These are phyloP conservation scores for Amaurobius ferox DNA, from an alignment of 2,888 invertebrate genomes.

Conservation along the genomic window DNA sequence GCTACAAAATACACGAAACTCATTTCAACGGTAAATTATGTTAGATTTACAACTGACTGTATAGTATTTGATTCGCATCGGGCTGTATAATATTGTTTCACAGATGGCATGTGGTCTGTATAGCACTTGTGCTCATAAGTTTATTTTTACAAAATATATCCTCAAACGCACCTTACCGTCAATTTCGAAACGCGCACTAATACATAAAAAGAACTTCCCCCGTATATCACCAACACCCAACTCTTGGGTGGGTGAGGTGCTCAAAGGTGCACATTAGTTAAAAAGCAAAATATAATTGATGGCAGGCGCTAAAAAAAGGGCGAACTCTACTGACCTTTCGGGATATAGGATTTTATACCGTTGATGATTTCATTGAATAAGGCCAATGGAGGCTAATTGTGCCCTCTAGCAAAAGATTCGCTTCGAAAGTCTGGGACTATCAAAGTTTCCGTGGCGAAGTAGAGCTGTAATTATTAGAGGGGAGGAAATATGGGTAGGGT, in stretches of 20 bases:
- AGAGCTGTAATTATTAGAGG: conserved; percentile 1
- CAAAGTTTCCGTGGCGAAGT: not conserved
- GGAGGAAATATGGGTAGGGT: not conserved
- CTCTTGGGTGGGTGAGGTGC: not conserved
- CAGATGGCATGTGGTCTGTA: no score
- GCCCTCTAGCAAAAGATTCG: not conserved
- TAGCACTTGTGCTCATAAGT: no score
- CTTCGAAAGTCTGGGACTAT: not conserved
- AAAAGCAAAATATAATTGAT: not conserved
- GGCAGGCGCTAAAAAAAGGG: conserved; percentile 46
- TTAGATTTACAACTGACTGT: no score
- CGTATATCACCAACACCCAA: not conserved
- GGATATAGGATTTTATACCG: not conserved
- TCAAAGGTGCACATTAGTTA: not conserved
- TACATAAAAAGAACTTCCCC: no score
- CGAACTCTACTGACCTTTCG: not conserved
- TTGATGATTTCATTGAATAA: conserved; percentile 63
- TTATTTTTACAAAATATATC: no score
- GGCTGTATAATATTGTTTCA: no score
- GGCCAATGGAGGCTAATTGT: conserved; percentile 33
- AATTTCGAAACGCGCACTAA: no score
- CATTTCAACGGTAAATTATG: no score
- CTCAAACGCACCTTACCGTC: no score
- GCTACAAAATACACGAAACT: no score
- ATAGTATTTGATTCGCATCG: no score